Base-by-base conservation (phyloP, 2,888 invertebrate species). In the Tiliacea citrago region DNA sequence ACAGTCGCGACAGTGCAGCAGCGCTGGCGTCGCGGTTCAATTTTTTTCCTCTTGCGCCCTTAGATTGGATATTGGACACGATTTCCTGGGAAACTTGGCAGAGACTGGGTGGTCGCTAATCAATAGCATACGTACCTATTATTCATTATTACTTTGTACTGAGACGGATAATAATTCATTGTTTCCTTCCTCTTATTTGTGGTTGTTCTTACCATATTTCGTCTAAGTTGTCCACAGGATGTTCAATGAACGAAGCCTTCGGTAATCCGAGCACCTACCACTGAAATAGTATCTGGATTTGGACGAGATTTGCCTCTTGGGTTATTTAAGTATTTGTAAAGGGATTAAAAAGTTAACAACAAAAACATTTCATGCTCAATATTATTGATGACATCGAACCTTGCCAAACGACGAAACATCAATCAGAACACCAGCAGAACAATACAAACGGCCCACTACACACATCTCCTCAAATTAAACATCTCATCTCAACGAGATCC, bases 21-120 rank as follows among this genome's bases (percentile, higher is more conserved):
- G 91, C 91, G 92, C 93, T 94, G 94, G 93, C 94, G 94, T 95
- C 95, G 95, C 92, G 92, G 93, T 93, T 93, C 93, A 93, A 93
- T 95, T 95, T 96, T 95, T 96, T 96, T 95, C 94, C 93, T 95
- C 93, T 92, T 95, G 92, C 94, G 93, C 95, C 95, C 95, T 95
- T 95, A 96, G 94, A 94, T 93, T 95, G 94, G 95, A 94, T 95
- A 95, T 95, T 95, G 95, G 95, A 95, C 95, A 93, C 92, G 95
- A 96, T 95, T 96, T 96, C 95, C 95, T 95, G 94, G 92, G 94
- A 95, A 94, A 94, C 93, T 93, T 91, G 87, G 90, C 91, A 88
- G 91, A 90, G 91, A 90, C 93, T 95, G 96, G 95, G 95, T 95
- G 95, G 95, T 94, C 95, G 93, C 81, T 84, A 84, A 89, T 90